phyloP scores from a whole-genome alignment of 1,140 invertebrate species.

The Ruditapes philippinarum region DNA sequence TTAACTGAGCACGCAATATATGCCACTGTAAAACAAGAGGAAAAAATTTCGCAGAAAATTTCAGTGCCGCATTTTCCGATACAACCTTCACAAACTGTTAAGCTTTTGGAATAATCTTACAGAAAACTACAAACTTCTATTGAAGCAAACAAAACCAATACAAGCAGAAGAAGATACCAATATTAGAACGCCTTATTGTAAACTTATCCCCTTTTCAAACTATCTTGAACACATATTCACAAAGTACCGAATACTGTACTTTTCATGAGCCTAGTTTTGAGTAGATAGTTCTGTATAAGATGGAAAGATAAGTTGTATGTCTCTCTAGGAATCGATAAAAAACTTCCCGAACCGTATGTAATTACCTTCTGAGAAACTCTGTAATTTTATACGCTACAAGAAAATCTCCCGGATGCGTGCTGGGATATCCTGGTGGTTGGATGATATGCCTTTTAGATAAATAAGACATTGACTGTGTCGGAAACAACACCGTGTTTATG shows the following conservation, averaged over 20 bases:
- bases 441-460: background rate
- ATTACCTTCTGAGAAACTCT: background rate
- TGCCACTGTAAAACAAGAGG: background rate
- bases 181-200: background rate
- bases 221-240: background rate
- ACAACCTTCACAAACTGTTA: constrained; percentile 14
- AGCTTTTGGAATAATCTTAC: background rate
- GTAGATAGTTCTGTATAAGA: background rate
- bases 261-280: background rate
- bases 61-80: constrained; percentile 24
- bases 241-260: background rate
- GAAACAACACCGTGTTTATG: background rate
- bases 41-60: background rate
- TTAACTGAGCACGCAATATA: background rate
- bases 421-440: background rate
- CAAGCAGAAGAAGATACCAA: background rate
- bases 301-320: background rate
- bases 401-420: background rate
- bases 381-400: background rate
- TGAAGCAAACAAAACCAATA: constrained; percentile 24
- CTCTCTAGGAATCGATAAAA: background rate
- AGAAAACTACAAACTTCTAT: constrained; percentile 1
- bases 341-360: background rate
- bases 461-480: background rate
- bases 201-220: constrained; percentile 11